Evolutionary conservation across 2,797 vertebrate genomes (phyloP), one percentile per base, ranked within the genome.

Genomic region (Emys orbicularis): DNA sequence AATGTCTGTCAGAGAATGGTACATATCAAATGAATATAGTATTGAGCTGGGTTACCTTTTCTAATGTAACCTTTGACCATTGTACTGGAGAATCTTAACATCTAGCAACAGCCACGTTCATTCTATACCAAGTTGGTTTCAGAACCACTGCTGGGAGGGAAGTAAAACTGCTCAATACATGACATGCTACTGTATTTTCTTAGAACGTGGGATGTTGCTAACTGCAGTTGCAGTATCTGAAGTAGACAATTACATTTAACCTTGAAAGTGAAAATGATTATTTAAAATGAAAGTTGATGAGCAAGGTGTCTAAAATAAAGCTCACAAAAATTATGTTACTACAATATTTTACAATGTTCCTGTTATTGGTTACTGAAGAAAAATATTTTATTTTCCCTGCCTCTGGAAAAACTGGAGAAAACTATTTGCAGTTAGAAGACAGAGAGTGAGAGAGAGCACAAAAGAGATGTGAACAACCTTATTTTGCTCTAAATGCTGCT

Each of bases 361-460:
- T 76, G 41, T 61, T 54, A 56, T 31, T 87, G 34, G 18, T 27
- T 77, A 77, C 25, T 47, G 27, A 77, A 47, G 44, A 76, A 76
- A 74, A 82, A 25, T 61, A 50, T 84, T 94, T 81, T 54, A 81
- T 86, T 93, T 89, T 83, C n/a, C 49, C 88, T 80, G n/a, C 37
- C 13, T 57, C 5, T 3, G 8, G 74, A 19, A 68, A 74, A 86
- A 86, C 86, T 52, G 6, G 49, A 89, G 56, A 68, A 88, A 77
- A 12, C 8, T 80, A n/a, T 74, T 84, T 86, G 10, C 54, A 7
- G 12, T 27, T 74, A 8, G 16, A 79, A 83, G 18, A 56, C 29
- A 8, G 19, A 23, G 65, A 72, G 65, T 65, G 61, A 68, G 18
- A 68, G 11, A 12, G 13, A 12, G 37, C 10, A 87, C 6, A 83